Conservation (phyloP, 2,797 vertebrate genomes). For the Sebastes kiyomatsui region DNA sequence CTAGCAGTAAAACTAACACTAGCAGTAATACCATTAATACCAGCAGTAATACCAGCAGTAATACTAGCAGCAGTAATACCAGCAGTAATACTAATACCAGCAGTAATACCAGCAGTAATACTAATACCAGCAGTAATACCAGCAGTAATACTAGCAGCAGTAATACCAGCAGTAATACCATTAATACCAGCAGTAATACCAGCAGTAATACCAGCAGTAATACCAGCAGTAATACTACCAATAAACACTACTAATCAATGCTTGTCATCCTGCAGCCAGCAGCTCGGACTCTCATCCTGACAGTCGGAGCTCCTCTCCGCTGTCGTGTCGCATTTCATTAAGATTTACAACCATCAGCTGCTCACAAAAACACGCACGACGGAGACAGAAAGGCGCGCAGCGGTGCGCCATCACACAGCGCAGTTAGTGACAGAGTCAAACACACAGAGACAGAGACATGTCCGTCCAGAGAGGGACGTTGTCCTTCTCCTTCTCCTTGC, state of each 20-base stretch:
- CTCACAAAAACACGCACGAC: not conserved
- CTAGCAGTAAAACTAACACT: no score
- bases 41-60: no score
- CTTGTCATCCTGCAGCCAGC: not conserved
- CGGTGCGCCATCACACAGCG: slow-evolving; percentile 27
- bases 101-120: no score
- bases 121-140: no score
- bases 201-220: no score
- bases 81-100: no score
- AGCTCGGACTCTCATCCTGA: not conserved
- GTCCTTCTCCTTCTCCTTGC: not conserved
- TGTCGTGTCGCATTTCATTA: slow-evolving; percentile 29
- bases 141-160: no score
- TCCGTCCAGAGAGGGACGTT: not conserved
- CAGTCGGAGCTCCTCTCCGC: not conserved
- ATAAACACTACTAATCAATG: not conserved
- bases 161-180: no score
- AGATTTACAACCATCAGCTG: slow-evolving; percentile 7
- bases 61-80: no score
- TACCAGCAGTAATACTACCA: not conserved
- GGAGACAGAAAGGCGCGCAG: not conserved
- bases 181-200: no score
- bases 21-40: no score
- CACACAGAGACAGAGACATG: not conserved
- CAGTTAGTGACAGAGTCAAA: no score